Evolutionary conservation across 2,113 vertebrate species (phyloP).

Genomic region (Platysteira castanea): DNA sequence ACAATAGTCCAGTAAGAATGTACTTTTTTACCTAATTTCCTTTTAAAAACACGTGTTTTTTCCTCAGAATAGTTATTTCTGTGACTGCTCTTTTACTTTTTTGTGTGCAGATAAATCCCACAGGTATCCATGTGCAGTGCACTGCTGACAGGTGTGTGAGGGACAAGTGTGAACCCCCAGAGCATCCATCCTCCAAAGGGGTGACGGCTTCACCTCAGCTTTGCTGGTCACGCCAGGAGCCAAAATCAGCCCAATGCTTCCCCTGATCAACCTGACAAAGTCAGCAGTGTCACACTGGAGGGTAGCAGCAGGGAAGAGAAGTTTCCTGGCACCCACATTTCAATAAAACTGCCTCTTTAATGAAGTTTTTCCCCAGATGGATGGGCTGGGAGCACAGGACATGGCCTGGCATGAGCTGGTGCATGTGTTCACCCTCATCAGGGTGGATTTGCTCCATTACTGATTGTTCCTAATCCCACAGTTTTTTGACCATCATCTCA

Average conservation of each 20-base stretch:
- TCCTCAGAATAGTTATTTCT: neutral
- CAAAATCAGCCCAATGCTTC: neutral
- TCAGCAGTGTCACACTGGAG: neutral
- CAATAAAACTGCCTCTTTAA: neutral
- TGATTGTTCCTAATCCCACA: neutral
- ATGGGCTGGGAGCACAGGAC: neutral
- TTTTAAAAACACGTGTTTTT: fast-evolving
- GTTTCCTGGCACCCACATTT: neutral
- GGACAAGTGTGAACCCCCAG: neutral
- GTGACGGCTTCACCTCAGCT: neutral
- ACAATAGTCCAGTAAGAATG: neutral
- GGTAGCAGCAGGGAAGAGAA: neutral
- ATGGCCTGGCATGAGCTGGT: neutral
- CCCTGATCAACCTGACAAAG: neutral
- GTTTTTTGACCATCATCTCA: neutral
- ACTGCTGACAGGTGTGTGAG: fast-evolving
- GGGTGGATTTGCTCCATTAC: neutral
- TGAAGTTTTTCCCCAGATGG: neutral
- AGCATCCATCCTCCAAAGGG: neutral
- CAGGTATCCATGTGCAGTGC: neutral
- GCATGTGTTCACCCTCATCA: neutral
- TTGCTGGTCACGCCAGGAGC: neutral
- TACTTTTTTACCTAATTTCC: neutral
- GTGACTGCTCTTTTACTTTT: neutral
- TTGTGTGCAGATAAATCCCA: neutral